Conservation (phyloP, 2,797 vertebrate genomes). For the Forpus xanthops region DNA sequence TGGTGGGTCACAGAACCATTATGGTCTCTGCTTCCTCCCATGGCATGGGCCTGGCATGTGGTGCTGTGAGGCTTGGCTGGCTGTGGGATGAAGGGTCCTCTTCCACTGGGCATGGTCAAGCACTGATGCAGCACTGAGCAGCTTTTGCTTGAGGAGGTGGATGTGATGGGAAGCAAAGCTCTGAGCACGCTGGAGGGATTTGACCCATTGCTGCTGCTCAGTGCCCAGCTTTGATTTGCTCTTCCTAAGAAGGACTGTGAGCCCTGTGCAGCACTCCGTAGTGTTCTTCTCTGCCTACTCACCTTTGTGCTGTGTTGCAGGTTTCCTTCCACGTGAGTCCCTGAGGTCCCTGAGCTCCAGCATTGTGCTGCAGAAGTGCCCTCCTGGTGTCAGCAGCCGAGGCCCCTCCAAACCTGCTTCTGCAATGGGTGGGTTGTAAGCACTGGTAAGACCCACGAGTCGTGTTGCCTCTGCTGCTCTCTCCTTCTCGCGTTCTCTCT, state of each 20-base stretch:
- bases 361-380: not conserved
- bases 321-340: slow-evolving; percentile 37
- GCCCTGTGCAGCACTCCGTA: rapidly evolving
- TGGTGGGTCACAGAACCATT: not conserved
- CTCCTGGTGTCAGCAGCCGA: slow-evolving; percentile 28
- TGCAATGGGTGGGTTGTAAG: slow-evolving; percentile 85
- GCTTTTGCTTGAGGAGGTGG: not conserved
- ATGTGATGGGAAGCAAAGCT: not conserved
- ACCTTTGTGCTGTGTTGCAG: slow-evolving; percentile 68
- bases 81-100: not conserved
- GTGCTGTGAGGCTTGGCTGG: not conserved
- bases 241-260: not conserved
- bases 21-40: not conserved
- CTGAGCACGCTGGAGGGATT: not conserved
- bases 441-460: slow-evolving; percentile 77
- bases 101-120: not conserved
- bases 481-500: slow-evolving; percentile 33
- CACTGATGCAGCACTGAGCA: not conserved
- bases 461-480: slow-evolving; percentile 51
- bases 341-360: slow-evolving; percentile 49
- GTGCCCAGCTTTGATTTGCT: not conserved
- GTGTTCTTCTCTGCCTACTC: not conserved
- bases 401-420: slow-evolving; percentile 75
- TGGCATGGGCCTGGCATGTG: not conserved
- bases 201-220: not conserved